These are phyloP conservation scores for Chloroceryle amazona DNA, from an alignment of 2,797 vertebrate species.

Conservation along the genomic window DNA sequence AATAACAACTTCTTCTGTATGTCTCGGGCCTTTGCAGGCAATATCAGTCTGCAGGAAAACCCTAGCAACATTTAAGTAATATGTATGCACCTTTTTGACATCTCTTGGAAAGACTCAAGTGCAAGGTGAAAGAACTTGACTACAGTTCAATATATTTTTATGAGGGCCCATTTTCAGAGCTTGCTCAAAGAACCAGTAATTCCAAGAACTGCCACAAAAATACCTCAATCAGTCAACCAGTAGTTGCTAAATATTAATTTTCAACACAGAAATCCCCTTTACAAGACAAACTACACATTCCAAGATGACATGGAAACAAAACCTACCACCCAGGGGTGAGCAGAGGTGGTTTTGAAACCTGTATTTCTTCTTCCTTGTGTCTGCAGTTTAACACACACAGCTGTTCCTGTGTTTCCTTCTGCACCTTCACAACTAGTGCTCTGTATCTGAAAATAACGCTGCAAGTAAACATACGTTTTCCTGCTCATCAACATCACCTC, in stretches of 20 bases:
- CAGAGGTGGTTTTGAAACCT: neutral
- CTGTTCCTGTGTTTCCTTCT: neutral
- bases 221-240: accelerated
- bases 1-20: neutral
- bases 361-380: neutral
- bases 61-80: neutral
- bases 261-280: neutral
- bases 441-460: neutral
- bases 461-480: neutral
- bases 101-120: neutral
- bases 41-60: neutral
- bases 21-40: neutral
- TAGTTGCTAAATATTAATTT: neutral
- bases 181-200: neutral
- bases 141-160: neutral
- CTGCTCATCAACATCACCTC: neutral
- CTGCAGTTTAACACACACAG: neutral
- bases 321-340: accelerated
- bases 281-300: neutral
- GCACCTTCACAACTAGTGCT: neutral
- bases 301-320: neutral
- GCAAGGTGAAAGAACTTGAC: neutral
- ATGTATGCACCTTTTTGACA: neutral
- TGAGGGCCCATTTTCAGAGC: neutral
- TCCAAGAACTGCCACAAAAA: neutral